phyloP scores from a whole-genome alignment of 2,888 invertebrate species.

The Epirrhoe alternata region DNA sequence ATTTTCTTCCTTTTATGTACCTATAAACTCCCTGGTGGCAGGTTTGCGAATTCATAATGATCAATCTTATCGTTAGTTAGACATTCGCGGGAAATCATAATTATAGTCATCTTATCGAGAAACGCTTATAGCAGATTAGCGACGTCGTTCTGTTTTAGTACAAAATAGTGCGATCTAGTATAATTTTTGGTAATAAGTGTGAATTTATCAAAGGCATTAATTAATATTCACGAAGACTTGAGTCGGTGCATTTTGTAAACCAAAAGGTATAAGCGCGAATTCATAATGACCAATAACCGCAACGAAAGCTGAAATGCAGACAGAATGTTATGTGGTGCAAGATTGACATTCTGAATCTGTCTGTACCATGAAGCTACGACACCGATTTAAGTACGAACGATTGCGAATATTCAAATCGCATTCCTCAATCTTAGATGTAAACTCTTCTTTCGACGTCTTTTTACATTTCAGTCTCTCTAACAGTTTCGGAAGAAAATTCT shows the following conservation, averaged over 20 bases:
- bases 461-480: constrained; percentile 27
- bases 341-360: constrained; percentile 9
- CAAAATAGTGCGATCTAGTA: background rate
- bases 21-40: background rate
- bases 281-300: constrained; percentile 7
- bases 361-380: constrained; percentile 12
- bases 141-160: background rate
- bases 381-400: constrained; percentile 14
- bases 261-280: constrained; percentile 2
- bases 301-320: background rate
- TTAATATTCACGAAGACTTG: background rate
- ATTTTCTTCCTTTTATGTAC: background rate
- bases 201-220: background rate
- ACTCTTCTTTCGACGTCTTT: constrained; percentile 23
- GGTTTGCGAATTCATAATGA: background rate
- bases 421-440: constrained; percentile 29
- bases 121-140: background rate
- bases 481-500: constrained; percentile 22
- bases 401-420: constrained; percentile 33
- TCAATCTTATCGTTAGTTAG: background rate
- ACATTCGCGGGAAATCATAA: background rate
- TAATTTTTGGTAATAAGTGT: background rate
- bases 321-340: constrained; percentile 22
- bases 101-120: background rate
- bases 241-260: constrained; percentile 6